A percentile compares a stretch with the other conserved stretches of the same genome.
phyloP scores from a whole-genome alignment of 2,888 invertebrate species.

The Seira ritae region DNA sequence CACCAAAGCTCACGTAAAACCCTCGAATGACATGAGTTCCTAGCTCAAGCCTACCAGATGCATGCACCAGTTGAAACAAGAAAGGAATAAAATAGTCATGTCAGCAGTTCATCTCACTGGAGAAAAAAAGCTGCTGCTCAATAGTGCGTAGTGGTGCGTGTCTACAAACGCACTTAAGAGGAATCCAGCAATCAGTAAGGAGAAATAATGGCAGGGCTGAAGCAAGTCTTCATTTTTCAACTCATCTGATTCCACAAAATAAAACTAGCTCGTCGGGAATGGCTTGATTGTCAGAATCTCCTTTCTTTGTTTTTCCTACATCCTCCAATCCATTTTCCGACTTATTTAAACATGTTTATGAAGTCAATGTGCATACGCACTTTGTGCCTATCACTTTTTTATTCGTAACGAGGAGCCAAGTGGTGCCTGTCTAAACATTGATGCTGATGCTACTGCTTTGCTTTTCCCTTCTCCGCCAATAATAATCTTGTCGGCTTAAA shows the following conservation, averaged over 20 bases:
- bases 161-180: slow-evolving; percentile 22
- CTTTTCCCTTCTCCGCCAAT: slow-evolving; percentile 47
- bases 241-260: not conserved
- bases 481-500: slow-evolving; percentile 40
- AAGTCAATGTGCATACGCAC: slow-evolving; percentile 47
- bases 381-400: slow-evolving; percentile 28
- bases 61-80: not conserved
- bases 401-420: slow-evolving; percentile 49
- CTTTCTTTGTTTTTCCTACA: not conserved
- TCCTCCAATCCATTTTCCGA: not conserved
- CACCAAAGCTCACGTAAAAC: slow-evolving; percentile 55
- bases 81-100: slow-evolving; percentile 6
- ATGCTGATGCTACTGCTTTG: slow-evolving; percentile 25
- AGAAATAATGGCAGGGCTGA: too few relatives aligned
- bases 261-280: too few relatives aligned
- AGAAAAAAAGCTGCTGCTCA: not conserved
- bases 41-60: not conserved
- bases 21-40: slow-evolving; percentile 42
- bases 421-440: slow-evolving; percentile 58
- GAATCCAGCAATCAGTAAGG: slow-evolving; percentile 33
- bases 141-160: slow-evolving; percentile 25
- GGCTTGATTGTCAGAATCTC: slow-evolving; percentile 13
- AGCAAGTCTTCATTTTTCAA: not conserved
- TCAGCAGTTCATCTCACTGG: slow-evolving; percentile 40
- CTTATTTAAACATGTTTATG: slow-evolving; percentile 37